Evolutionary conservation across 2,888 invertebrate genomes (phyloP).

Genomic region (Aspidiotus destructor): DNA sequence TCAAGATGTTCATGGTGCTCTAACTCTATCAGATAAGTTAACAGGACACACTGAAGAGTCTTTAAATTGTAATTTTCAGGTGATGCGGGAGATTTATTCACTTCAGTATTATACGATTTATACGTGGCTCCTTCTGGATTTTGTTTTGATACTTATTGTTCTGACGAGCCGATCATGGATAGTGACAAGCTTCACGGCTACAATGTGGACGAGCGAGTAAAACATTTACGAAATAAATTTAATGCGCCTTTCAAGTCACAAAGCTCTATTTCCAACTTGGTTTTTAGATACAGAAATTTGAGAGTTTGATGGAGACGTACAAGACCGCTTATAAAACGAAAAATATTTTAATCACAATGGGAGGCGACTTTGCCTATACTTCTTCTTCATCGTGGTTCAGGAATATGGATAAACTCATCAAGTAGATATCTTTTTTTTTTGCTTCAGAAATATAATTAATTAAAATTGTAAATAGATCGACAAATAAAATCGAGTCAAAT

Average conservation of each 20-base stretch:
- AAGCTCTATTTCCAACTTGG: too few relatives aligned
- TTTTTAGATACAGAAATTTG: slow-evolving; percentile 40
- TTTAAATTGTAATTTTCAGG: slow-evolving; percentile 34
- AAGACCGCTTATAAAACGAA: slow-evolving; percentile 46
- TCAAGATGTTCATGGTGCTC: too few relatives aligned
- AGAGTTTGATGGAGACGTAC: slow-evolving; percentile 39
- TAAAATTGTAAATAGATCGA: background rate
- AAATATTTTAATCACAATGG: slow-evolving; percentile 56
- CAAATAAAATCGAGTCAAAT: too few relatives aligned
- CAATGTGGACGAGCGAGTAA: slow-evolving; percentile 54
- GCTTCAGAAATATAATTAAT: background rate
- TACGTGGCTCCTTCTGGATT: slow-evolving; percentile 50
- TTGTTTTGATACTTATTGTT: slow-evolving; percentile 51
- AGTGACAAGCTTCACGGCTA: slow-evolving; percentile 49
- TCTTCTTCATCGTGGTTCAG: slow-evolving; percentile 51
- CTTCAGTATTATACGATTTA: slow-evolving; percentile 47
- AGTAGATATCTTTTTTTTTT: slow-evolving; percentile 16
- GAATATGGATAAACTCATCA: slow-evolving; percentile 50
- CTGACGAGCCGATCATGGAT: slow-evolving; percentile 48
- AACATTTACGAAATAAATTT: background rate
- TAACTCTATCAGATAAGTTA: too few relatives aligned
- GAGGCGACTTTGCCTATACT: slow-evolving; percentile 55
- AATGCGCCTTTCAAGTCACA: slow-evolving; percentile 4
- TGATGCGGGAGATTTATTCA: slow-evolving; percentile 46
- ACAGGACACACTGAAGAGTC: too few relatives aligned